These are phyloP conservation scores for Agrotis segetum DNA, from an alignment of 2,888 invertebrate species.

Conservation along the genomic window DNA sequence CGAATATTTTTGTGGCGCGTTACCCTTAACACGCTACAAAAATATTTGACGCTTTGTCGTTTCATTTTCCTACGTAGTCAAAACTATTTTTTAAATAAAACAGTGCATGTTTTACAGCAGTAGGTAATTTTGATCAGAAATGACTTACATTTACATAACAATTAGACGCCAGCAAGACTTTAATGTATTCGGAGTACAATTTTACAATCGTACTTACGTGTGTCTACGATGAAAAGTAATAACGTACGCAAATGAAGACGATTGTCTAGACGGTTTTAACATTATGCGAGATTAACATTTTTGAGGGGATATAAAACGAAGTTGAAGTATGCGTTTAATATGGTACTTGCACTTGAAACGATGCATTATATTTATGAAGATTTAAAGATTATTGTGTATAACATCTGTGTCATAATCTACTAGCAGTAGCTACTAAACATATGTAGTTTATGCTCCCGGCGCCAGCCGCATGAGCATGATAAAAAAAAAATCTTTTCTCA, in stretches of 20 bases:
- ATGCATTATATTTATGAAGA: background rate
- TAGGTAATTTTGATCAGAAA: background rate
- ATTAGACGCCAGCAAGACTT: background rate
- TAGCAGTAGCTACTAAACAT: too few relatives aligned
- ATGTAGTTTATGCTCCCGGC: too few relatives aligned
- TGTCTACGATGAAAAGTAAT: conserved; percentile 18
- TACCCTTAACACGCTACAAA: too few relatives aligned
- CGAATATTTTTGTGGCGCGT: conserved; percentile 1
- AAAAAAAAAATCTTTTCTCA: too few relatives aligned
- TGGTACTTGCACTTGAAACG: background rate
- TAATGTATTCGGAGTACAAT: background rate
- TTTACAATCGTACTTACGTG: background rate
- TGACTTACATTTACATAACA: background rate
- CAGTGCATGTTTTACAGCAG: too few relatives aligned
- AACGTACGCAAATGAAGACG: conserved; percentile 28
- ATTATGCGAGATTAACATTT: conserved; percentile 12
- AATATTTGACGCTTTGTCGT: background rate
- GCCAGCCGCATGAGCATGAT: too few relatives aligned
- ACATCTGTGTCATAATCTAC: background rate
- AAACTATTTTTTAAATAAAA: background rate
- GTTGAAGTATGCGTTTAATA: background rate
- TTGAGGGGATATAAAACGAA: conserved; percentile 7
- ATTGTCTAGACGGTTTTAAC: conserved; percentile 34
- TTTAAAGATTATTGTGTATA: too few relatives aligned
- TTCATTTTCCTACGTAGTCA: background rate